These are phyloP conservation scores for Acropternis orthonyx DNA, from an alignment of 2,797 vertebrate species.

Conservation along the genomic window DNA sequence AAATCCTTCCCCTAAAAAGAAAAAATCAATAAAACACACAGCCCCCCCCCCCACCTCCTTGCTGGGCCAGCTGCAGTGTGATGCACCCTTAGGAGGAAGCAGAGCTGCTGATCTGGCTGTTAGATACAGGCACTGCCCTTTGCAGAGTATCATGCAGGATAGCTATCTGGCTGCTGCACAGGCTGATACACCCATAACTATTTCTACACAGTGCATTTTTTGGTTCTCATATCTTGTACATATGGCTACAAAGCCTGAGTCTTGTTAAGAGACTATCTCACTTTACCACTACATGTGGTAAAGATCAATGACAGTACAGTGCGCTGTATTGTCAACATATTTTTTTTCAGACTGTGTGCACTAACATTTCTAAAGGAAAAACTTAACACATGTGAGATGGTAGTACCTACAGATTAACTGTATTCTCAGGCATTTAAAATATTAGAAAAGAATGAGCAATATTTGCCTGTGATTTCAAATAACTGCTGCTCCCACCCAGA, in stretches of 20 bases:
- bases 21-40: not conserved
- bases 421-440: not conserved
- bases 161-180: constrained; percentile 15
- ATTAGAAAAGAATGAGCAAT: not conserved
- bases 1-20: not conserved
- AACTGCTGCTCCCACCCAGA: not conserved
- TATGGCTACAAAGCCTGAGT: not conserved
- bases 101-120: not conserved
- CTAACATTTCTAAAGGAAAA: not conserved
- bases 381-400: not conserved
- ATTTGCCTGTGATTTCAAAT: not conserved
- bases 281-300: not conserved
- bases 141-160: not conserved
- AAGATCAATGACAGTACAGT: no score
- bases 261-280: not conserved
- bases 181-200: not conserved
- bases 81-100: not conserved
- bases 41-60: no score
- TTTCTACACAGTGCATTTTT: not conserved
- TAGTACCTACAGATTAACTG: not conserved
- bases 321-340: not conserved
- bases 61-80: not conserved
- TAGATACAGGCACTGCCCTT: not conserved
- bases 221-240: not conserved
- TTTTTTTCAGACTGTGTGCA: not conserved